These are phyloP conservation scores for Micrasema minimum DNA, from an alignment of 1,140 invertebrate genomes.

Conservation along the genomic window DNA sequence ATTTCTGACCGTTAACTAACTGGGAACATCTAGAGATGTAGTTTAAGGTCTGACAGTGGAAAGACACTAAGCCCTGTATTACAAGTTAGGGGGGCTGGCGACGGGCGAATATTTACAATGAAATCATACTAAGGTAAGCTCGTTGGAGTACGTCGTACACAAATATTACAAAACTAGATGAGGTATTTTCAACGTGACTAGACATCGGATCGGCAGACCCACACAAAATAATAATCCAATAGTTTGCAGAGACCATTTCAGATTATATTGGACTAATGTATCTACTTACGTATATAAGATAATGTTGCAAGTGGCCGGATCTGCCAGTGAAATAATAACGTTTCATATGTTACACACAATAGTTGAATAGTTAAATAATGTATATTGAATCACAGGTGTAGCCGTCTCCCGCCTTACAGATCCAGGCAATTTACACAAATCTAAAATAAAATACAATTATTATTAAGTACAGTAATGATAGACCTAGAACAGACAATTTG, in stretches of 20 bases:
- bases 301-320: too few relatives aligned
- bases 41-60: constrained; percentile 2
- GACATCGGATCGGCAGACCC: constrained; percentile 15
- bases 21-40: background rate
- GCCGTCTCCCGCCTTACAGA: constrained; percentile 45
- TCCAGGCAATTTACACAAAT: constrained; percentile 42
- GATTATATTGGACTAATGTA: background rate
- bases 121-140: constrained; percentile 43
- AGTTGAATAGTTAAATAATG: constrained; percentile 44
- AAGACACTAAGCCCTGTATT: constrained; percentile 34
- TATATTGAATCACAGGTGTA: constrained; percentile 54
- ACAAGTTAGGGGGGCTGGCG: constrained; percentile 13
- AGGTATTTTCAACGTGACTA: constrained; percentile 44
- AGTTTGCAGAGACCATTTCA: background rate
- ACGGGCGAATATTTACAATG: constrained; percentile 29
- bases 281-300: too few relatives aligned
- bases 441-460: constrained; percentile 38
- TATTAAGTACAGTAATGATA: constrained; percentile 39
- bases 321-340: background rate
- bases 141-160: constrained; percentile 49
- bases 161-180: constrained; percentile 49
- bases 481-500: constrained; percentile 52
- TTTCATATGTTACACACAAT: constrained; percentile 37
- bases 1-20: background rate
- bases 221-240: background rate